Percentiles rank a stretch among this genome's conserved stretches.
phyloP scores from a whole-genome alignment of 2,888 invertebrate genomes.

The Penaeus monodon region DNA sequence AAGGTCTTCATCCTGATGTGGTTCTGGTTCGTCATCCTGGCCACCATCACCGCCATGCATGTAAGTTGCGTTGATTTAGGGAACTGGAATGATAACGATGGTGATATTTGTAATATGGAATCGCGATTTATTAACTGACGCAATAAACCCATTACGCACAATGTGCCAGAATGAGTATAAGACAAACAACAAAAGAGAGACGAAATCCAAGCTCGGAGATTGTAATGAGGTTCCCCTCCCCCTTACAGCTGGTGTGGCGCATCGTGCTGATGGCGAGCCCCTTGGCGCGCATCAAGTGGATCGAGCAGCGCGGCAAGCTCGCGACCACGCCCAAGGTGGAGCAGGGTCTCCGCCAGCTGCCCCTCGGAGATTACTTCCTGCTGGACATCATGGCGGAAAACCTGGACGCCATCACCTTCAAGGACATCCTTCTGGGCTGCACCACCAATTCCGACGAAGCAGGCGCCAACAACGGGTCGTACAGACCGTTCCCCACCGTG shows the following conservation, averaged over 20 bases:
- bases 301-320: constrained; percentile 40
- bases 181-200: no score
- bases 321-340: constrained; percentile 17
- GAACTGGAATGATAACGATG: no score
- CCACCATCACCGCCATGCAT: constrained; percentile 48
- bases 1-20: constrained; percentile 65
- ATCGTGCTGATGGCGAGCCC: constrained; percentile 26
- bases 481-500: constrained; percentile 35
- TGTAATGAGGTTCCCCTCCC: constrained; percentile 73
- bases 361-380: constrained; percentile 50
- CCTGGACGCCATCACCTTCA: constrained; percentile 48
- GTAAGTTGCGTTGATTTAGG: background rate
- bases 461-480: background rate
- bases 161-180: no score
- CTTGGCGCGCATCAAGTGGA: constrained; percentile 4
- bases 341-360: background rate
- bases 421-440: constrained; percentile 30
- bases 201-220: no score
- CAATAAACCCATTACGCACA: no score
- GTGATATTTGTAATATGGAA: no score
- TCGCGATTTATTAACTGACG: no score
- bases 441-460: background rate
- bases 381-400: constrained; percentile 42
- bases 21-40: constrained; percentile 63
- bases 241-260: constrained; percentile 67